phyloP scores from a whole-genome alignment of 1,140 invertebrate genomes.

The Acyrthosiphon pisum region DNA sequence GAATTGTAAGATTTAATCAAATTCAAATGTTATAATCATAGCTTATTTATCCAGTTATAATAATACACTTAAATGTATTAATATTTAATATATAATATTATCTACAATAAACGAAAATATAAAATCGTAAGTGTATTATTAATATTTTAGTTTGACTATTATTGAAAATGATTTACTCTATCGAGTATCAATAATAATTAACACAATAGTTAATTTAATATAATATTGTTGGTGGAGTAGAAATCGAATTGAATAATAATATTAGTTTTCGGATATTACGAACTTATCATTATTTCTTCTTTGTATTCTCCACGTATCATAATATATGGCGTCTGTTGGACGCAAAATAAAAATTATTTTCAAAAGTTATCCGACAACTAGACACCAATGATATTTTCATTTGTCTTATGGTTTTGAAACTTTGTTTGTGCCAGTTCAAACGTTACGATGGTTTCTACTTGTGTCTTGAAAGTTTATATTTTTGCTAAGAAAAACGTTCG shows the following conservation, averaged over 20 bases:
- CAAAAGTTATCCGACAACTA: neutral
- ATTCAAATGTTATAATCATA: neutral
- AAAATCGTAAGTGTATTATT: neutral
- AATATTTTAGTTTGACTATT: neutral
- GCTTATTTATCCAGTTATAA: neutral
- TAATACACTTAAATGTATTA: neutral
- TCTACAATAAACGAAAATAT: neutral
- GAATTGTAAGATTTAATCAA: neutral
- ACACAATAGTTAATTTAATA: neutral
- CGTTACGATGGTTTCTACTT: neutral
- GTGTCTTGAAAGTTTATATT: neutral
- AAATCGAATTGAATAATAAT: neutral
- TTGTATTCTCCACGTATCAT: neutral
- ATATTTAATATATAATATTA: too few relatives aligned
- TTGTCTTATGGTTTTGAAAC: neutral
- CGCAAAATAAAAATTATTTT: neutral
- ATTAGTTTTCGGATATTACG: neutral
- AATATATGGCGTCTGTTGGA: neutral
- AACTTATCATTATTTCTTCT: neutral
- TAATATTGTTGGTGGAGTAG: neutral
- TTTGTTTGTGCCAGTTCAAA: neutral
- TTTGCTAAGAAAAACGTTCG: neutral
- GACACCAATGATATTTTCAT: neutral
- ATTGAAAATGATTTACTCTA: neutral
- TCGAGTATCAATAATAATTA: neutral